A percentile compares a stretch with the other conserved stretches of the same genome.
These are phyloP conservation scores for Andricus quercusramuli DNA, from an alignment of 2,888 invertebrate species.

Conservation along the genomic window DNA sequence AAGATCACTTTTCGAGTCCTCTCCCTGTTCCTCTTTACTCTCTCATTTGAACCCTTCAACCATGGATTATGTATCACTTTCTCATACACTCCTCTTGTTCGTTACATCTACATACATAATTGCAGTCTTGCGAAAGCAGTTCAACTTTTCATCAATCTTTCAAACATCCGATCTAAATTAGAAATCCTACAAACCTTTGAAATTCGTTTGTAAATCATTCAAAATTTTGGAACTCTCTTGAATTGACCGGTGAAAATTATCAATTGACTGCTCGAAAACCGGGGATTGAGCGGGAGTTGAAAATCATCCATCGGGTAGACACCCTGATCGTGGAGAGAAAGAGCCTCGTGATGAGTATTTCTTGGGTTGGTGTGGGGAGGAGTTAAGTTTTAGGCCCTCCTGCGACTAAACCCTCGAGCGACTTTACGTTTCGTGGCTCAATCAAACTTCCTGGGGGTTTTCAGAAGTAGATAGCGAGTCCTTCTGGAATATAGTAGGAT, in stretches of 20 bases:
- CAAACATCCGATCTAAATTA: too few relatives aligned
- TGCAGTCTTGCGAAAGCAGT: too few relatives aligned
- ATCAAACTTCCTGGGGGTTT: constrained; percentile 40
- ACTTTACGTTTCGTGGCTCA: constrained; percentile 39
- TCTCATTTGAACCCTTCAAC: constrained; percentile 28
- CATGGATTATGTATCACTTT: not conserved
- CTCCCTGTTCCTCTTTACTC: constrained; percentile 46
- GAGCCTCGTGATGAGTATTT: constrained; percentile 2
- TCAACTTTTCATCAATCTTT: too few relatives aligned
- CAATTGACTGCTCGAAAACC: too few relatives aligned
- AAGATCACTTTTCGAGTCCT: constrained; percentile 44
- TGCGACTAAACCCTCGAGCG: constrained; percentile 31
- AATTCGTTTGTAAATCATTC: too few relatives aligned
- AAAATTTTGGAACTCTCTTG: too few relatives aligned
- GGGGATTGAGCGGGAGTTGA: too few relatives aligned
- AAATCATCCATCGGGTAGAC: too few relatives aligned
- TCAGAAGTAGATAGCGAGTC: constrained; percentile 42
- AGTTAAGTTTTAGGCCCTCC: constrained; percentile 8
- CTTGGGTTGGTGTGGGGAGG: not conserved
- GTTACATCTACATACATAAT: too few relatives aligned
- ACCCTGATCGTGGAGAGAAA: not conserved
- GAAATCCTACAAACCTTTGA: too few relatives aligned
- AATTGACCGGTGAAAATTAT: too few relatives aligned
- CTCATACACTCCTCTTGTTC: not conserved
- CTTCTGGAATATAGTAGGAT: constrained; percentile 52